A percentile compares a stretch with the other conserved stretches of the same genome.
Conservation (phyloP, 2,797 vertebrate genomes). For the Oreonectes daqikongensis region DNA sequence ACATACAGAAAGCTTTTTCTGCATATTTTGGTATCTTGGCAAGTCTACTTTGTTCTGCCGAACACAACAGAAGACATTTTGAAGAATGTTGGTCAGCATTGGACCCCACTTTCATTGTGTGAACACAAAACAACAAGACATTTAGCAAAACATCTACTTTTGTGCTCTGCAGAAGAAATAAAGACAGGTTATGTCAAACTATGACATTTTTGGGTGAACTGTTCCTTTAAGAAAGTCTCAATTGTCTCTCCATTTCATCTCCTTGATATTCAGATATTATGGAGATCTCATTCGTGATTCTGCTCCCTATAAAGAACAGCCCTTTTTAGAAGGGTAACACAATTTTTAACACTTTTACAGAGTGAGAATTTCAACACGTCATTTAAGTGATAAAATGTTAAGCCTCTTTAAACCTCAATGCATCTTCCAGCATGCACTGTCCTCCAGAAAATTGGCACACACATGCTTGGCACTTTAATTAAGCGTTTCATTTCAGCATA, state of each 20-base stretch:
- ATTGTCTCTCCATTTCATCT: neutral
- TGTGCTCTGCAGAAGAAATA: no score
- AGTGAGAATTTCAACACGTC: constrained; percentile 24
- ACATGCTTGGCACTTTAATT: constrained; percentile 14
- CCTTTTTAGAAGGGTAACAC: neutral
- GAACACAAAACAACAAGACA: no score
- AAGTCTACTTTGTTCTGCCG: no score
- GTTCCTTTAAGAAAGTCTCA: neutral
- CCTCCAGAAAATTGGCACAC: constrained; percentile 21
- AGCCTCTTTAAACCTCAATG: constrained; percentile 16
- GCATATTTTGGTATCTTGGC: no score
- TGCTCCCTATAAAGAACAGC: neutral
- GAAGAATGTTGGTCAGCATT: no score
- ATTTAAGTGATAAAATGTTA: constrained; percentile 14
- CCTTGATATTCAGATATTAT: neutral
- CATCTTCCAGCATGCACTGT: constrained; percentile 3
- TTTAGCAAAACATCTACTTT: no score
- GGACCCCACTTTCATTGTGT: no score
- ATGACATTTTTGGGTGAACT: no score
- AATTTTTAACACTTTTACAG: neutral
- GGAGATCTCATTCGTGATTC: neutral
- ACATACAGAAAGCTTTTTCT: no score
- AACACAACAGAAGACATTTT: no score
- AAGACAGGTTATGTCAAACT: no score
- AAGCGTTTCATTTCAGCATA: constrained; percentile 28